Conservation (phyloP, 2,113 vertebrate genomes). For the Cepphus grylle region DNA sequence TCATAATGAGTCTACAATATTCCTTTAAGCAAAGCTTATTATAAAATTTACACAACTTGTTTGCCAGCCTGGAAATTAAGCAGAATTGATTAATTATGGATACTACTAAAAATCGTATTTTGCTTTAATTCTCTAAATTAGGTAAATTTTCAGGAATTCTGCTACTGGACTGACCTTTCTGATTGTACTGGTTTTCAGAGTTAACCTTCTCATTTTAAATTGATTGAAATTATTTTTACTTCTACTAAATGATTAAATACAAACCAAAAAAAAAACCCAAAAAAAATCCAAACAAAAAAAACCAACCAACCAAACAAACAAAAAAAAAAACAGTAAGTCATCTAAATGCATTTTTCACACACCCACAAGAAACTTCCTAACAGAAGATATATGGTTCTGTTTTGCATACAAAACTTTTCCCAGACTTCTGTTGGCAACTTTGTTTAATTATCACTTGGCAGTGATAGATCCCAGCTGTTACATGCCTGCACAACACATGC, state of each 20-base stretch:
- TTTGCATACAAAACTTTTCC: constrained; percentile 43
- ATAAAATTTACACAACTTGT: background rate
- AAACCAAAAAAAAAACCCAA: too few relatives aligned
- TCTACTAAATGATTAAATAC: background rate
- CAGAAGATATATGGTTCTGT: background rate
- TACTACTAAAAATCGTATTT: background rate
- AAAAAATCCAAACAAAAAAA: too few relatives aligned
- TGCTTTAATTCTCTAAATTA: background rate
- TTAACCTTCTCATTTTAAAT: background rate
- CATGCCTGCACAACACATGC: constrained; percentile 6
- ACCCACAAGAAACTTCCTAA: background rate
- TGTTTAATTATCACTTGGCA: constrained; percentile 57
- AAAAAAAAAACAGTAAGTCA: background rate
- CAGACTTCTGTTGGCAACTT: constrained; percentile 13
- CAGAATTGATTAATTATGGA: background rate
- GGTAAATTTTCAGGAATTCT: background rate
- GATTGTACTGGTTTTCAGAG: background rate
- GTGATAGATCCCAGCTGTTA: constrained; percentile 48
- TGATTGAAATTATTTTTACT: background rate
- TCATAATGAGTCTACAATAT: background rate
- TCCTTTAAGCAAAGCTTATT: background rate
- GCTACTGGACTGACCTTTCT: background rate
- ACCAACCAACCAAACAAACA: too few relatives aligned
- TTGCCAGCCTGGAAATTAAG: background rate
- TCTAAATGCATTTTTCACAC: background rate